Percentiles rank a stretch among this genome's conserved stretches.
Evolutionary conservation across 2,113 vertebrate species (phyloP).

Genomic region (Fregetta grallaria): DNA sequence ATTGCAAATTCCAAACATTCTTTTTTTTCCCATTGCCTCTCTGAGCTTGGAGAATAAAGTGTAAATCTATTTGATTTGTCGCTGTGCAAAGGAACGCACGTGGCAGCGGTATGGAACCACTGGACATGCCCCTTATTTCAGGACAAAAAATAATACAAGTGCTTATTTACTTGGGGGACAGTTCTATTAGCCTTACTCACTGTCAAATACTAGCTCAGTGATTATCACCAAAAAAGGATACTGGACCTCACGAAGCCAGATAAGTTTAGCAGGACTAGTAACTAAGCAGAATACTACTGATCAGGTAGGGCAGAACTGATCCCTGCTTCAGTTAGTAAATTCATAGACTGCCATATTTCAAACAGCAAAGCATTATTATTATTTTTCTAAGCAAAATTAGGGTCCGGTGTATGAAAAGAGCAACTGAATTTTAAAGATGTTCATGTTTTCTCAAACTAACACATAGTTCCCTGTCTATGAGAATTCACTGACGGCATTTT

Average conservation of each 20-base stretch:
- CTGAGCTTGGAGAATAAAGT: background rate
- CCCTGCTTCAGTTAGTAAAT: background rate
- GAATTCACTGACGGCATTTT: background rate
- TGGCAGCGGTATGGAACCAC: background rate
- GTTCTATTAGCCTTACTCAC: background rate
- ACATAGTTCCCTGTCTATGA: background rate
- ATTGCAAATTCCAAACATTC: constrained; percentile 45
- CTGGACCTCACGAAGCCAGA: background rate
- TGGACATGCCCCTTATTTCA: background rate
- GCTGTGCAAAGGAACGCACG: background rate
- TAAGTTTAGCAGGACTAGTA: background rate
- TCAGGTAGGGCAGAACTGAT: background rate
- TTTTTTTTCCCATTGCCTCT: background rate
- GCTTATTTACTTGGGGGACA: background rate
- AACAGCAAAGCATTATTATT: background rate
- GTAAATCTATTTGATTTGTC: background rate
- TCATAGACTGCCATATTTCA: background rate
- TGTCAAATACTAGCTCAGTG: background rate
- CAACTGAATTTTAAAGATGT: background rate
- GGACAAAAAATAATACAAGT: background rate
- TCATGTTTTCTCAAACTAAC: background rate
- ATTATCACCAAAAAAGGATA: background rate
- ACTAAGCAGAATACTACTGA: background rate
- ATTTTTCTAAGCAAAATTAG: background rate
- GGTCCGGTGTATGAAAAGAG: background rate